Evolutionary conservation across 2,888 invertebrate genomes (phyloP).

Genomic region (Tachystola acroxantha): DNA sequence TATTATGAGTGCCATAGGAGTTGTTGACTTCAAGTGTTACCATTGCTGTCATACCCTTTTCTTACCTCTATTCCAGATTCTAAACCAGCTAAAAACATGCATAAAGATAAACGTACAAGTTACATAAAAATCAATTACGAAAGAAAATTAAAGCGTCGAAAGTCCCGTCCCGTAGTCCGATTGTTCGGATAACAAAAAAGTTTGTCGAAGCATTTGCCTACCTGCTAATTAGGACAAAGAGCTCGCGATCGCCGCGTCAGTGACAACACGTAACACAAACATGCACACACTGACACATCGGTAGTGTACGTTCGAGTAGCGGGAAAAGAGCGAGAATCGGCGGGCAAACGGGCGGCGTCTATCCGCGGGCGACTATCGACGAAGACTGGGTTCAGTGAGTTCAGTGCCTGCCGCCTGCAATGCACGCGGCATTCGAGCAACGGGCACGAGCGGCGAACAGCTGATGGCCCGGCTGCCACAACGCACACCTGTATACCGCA

Average conservation of each 20-base stretch:
- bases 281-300: conserved; percentile 59
- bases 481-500: conserved; percentile 65
- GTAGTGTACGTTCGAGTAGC: conserved; percentile 25
- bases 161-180: no score
- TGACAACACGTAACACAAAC: conserved; percentile 59
- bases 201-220: conserved; percentile 59
- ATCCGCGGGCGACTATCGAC: conserved; percentile 55
- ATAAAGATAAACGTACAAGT: conserved; percentile 5
- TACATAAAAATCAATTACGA: conserved; percentile 37
- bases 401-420: conserved; percentile 22
- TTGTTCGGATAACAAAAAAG: conserved; percentile 35
- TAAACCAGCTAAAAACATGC: no score
- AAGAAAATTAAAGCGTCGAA: conserved; percentile 28
- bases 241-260: conserved; percentile 56
- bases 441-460: conserved; percentile 63
- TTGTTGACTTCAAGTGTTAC: no score
- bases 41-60: no score
- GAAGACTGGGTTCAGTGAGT: conserved; percentile 52
- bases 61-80: no score
- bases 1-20: no score
- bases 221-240: conserved; percentile 74
- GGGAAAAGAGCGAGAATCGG: conserved; percentile 37
- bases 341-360: conserved; percentile 44
- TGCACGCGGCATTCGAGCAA: conserved; percentile 34
- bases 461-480: conserved; percentile 57